Evolutionary conservation across 1,140 invertebrate genomes (phyloP), one percentile per base, ranked within the genome.

Genomic region (Pogonus chalceus): DNA sequence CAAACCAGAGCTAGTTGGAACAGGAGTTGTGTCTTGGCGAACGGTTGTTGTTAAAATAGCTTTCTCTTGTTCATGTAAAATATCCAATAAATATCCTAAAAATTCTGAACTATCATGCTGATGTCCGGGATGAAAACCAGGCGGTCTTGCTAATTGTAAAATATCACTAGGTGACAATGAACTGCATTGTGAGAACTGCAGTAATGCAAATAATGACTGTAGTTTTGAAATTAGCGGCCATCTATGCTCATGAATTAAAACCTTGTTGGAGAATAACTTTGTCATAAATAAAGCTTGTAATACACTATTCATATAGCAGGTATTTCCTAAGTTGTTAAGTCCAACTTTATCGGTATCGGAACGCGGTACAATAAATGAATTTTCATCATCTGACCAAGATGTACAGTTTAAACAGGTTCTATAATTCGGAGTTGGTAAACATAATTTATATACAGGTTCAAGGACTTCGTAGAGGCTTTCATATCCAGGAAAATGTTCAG

Each of bases 41-140:
- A n/a, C n/a, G n/a, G n/a, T n/a, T 4, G 9, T 18, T 9, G 37
- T 16, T n/a, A 43, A 9, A 10, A 43, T 20, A 35, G 65, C 64
- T 46, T 75, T 75, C 62, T 85, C 83, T 62, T 86, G 79, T 63
- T 87, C 84, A 54, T 87, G 82, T n/a, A 87, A 61, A 47, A 79
- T 72, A 62, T 87, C 83, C 50, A 87, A 68, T 2, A 87, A 65
- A 66, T 83, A 86, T 74, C 85, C 82, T 39, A 93, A 75, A 73
- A 89, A 92, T 72, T 93, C 90, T 1, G 88, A 90, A 68, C 88
- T 90, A 63, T 92, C 90, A 63, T 93, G 89, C 62, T 92, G 89
- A 58, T 84, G 77, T 20, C 87, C 82, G 20, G 75, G 73, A 21
- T 79, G 75, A 67, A 93, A 92, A 64, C 85, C 87, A 0, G 83